Conservation (phyloP, 1,140 invertebrate genomes). For the Pogonomyrmex barbatus region DNA sequence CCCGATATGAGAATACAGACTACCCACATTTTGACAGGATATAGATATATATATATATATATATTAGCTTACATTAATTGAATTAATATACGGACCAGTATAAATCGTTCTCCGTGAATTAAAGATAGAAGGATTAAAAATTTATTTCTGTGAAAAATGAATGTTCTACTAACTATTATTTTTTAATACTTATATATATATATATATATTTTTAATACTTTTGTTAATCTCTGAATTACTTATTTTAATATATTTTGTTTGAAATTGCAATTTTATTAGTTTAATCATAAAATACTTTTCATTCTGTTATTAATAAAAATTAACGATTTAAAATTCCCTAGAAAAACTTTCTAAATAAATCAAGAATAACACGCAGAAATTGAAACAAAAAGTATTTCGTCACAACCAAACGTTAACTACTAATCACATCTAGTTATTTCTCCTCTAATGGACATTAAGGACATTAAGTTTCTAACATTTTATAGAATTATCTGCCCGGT, state of each 20-base stretch:
- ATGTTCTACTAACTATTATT: background rate
- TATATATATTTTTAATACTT: background rate
- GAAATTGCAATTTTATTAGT: background rate
- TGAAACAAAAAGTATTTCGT: slow-evolving; percentile 6
- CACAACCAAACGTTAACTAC: slow-evolving; percentile 41
- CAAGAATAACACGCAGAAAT: background rate
- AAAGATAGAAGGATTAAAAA: background rate
- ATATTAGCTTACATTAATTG: slow-evolving; percentile 5
- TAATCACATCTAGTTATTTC: slow-evolving; percentile 29
- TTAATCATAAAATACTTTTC: background rate
- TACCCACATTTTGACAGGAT: background rate
- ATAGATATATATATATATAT: background rate
- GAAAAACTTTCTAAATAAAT: background rate
- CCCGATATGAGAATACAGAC: background rate
- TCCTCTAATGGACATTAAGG: slow-evolving; percentile 59
- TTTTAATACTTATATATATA: background rate
- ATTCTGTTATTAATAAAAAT: background rate
- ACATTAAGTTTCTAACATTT: slow-evolving; percentile 71
- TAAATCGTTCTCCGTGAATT: background rate
- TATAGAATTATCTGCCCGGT: slow-evolving; percentile 60
- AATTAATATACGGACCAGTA: background rate
- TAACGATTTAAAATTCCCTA: background rate
- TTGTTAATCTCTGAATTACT: background rate
- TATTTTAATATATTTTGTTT: background rate
- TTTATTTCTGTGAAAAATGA: slow-evolving; percentile 1